Percentiles rank a stretch among this genome's conserved stretches.
phyloP scores from a whole-genome alignment of 2,797 vertebrate species.

The Acropternis orthonyx region DNA sequence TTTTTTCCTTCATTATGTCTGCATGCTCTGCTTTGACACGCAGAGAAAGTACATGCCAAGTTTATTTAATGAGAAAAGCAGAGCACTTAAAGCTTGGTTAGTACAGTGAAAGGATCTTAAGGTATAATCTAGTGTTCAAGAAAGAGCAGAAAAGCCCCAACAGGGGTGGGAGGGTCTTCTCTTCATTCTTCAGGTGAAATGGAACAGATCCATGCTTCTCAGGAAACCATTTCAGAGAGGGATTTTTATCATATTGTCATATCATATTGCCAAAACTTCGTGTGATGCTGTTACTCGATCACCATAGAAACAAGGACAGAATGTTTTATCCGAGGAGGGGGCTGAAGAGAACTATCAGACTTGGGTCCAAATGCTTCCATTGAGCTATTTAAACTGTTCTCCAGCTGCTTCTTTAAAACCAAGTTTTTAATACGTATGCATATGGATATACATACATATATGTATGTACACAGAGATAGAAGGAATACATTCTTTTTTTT shows the following conservation, averaged over 20 bases:
- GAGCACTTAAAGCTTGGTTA: background rate
- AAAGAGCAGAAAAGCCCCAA: background rate
- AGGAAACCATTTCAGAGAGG: background rate
- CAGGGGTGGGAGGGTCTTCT: accelerated
- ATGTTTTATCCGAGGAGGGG: background rate
- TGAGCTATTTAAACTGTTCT: background rate
- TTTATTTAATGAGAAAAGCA: conserved; percentile 30
- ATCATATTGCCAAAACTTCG: background rate
- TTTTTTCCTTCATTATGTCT: conserved; percentile 24
- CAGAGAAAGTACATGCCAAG: conserved; percentile 15
- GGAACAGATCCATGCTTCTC: background rate
- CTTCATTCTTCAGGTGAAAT: background rate
- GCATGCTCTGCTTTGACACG: background rate
- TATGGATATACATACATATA: background rate
- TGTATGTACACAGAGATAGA: background rate
- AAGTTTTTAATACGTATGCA: accelerated
- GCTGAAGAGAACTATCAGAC: background rate
- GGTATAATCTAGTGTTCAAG: background rate
- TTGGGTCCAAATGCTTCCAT: background rate
- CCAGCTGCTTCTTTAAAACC: background rate
- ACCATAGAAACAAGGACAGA: background rate
- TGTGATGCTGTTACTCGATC: background rate
- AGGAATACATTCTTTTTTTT: background rate
- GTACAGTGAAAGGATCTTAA: background rate
- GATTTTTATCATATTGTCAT: background rate